Percentiles rank a stretch among this genome's conserved stretches.
Evolutionary conservation across 2,797 vertebrate genomes (phyloP).

Genomic region (Acipenser transmontanus): DNA sequence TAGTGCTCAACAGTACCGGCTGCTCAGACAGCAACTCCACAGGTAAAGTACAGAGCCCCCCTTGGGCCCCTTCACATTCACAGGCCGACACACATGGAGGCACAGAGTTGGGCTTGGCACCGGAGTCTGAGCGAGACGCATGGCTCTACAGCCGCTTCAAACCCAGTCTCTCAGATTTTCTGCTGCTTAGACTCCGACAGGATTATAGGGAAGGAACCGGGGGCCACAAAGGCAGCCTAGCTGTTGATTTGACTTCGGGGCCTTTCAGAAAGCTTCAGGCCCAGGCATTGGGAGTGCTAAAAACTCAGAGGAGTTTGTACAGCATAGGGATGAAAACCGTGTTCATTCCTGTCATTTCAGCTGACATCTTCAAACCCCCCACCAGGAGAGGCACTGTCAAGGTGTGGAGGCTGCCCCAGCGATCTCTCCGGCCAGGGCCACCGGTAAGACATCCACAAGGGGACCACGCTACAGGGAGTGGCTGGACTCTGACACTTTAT

Average conservation of each 20-base stretch:
- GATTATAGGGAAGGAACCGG: not conserved
- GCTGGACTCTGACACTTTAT: too few relatives aligned
- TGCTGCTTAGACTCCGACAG: not conserved
- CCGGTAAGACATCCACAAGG: constrained; percentile 13
- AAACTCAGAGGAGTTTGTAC: not conserved
- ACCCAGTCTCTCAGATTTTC: not conserved
- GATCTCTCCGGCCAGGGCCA: constrained; percentile 16
- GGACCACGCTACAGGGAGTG: too few relatives aligned
- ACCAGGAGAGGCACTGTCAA: not conserved
- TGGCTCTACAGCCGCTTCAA: not conserved
- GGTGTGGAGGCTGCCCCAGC: constrained; percentile 1
- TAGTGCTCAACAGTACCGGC: not conserved
- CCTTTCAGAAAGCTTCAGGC: constrained; percentile 2
- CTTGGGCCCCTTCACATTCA: not conserved
- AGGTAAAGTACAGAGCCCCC: constrained; percentile 10
- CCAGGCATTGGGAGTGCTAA: not conserved
- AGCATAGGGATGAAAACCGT: constrained; percentile 1
- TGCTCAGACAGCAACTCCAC: not conserved
- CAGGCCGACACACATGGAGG: constrained; percentile 6
- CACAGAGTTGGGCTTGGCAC: not conserved
- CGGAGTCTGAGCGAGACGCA: not conserved
- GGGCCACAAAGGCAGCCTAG: not conserved
- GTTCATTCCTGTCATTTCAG: constrained; percentile 24
- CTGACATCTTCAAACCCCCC: not conserved
- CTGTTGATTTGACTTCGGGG: not conserved